phyloP scores from a whole-genome alignment of 2,888 invertebrate genomes.

The Zelleria hepariella region DNA sequence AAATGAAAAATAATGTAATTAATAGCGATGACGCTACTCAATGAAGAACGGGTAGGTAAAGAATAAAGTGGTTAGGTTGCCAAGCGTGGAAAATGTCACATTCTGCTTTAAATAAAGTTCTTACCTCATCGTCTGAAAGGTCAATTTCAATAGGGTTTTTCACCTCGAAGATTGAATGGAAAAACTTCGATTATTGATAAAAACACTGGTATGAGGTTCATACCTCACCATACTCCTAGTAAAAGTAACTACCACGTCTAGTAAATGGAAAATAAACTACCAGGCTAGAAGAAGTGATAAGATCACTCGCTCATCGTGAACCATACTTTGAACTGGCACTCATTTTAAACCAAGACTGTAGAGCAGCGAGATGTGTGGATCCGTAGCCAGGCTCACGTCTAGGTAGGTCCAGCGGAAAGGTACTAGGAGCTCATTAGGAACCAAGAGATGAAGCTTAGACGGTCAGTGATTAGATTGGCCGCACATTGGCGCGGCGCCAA shows the following conservation, averaged over 20 bases:
- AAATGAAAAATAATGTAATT: too few species aligned
- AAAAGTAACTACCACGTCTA: background rate
- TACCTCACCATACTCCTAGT: too few species aligned
- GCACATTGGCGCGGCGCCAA: constrained; percentile 59
- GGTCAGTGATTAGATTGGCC: constrained; percentile 44
- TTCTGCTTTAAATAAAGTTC: background rate
- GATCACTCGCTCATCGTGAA: too few species aligned
- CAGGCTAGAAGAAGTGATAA: background rate
- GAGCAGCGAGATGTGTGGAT: background rate
- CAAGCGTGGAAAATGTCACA: background rate
- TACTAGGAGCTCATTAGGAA: constrained; percentile 60
- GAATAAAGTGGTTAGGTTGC: background rate
- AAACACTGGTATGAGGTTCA: too few species aligned
- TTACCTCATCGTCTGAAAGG: background rate
- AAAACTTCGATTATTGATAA: too few species aligned
- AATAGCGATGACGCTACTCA: background rate
- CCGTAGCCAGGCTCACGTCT: constrained; percentile 14
- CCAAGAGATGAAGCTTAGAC: constrained; percentile 47
- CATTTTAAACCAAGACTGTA: background rate
- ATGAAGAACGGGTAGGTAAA: background rate
- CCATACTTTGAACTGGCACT: background rate
- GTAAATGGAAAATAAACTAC: background rate
- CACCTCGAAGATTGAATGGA: background rate
- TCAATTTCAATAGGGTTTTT: background rate
- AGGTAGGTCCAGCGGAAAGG: constrained; percentile 33